Base-by-base conservation (phyloP, 2,888 invertebrate species). In the Leptura quadrifasciata region DNA sequence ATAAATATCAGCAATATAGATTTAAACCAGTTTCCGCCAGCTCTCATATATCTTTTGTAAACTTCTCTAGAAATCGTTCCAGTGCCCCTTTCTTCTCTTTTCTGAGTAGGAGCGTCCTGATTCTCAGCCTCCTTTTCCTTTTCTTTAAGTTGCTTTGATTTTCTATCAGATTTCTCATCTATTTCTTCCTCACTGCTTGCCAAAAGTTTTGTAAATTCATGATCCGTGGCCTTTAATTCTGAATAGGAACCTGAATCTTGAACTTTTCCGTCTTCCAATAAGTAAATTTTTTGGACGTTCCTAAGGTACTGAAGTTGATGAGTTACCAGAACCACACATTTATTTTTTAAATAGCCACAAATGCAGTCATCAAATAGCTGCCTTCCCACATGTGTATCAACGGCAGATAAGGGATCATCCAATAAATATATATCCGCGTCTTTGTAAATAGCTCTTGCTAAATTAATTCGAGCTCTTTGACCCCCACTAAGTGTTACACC, bases 391-490 rank as follows among this genome's bases (percentile, higher is more conserved):
- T 95, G 95, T 0, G 96, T 92, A 89, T 97, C 97, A 10, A 97
- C 97, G 0, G 97, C 97, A 79, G 96, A 94, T 24, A 97, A 90
- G 0, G 97, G 97, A 90, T 97, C 97, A 87, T 97, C 97, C 68
- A 97, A 89, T 15, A 97, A 89, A 86, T 96, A 97, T 79, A 97
- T 94, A 78, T 96, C 95, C 0, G 95, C 93, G 74, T 95, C 93
- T 60, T 94, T 93, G 88, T 97, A 97, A 1, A 97, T 93, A 0
- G 96, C 94, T 79, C 97, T 92, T 0, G 96, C 96, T 60, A 98
- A 91, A 72, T 95, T 96, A 69, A 98, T 94, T 79, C 97, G 92
- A 0, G 97, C 97, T 80, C 95, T 93, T 87, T 97, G 97, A 1
- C 97, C 95, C 85, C 93, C 95, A 86, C 94, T 94, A 27, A 95